phyloP scores from a whole-genome alignment of 2,797 vertebrate species.

The Acanthurus leucopareius region DNA sequence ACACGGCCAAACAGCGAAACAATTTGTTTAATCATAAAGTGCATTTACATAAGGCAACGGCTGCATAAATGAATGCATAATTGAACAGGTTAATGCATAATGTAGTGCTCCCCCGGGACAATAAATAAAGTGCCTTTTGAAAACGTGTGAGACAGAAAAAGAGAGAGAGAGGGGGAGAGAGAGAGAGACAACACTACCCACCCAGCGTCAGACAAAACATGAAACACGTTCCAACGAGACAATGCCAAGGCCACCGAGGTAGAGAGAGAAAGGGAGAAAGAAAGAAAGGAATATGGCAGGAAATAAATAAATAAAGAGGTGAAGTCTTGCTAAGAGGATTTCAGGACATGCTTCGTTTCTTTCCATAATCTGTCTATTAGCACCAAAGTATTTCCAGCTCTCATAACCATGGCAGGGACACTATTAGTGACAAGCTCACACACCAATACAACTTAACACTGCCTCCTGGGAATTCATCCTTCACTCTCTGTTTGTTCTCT shows the following conservation, averaged over 20 bases:
- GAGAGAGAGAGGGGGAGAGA: constrained; percentile 49
- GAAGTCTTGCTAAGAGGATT: constrained; percentile 86
- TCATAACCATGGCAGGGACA: constrained; percentile 86
- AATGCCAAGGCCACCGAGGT: constrained; percentile 79
- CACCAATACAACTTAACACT: constrained; percentile 80
- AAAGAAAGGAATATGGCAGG: constrained; percentile 77
- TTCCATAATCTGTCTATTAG: constrained; percentile 90
- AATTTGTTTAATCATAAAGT: constrained; percentile 87
- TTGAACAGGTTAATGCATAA: constrained; percentile 88
- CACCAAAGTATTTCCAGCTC: constrained; percentile 87
- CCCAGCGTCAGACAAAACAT: constrained; percentile 80
- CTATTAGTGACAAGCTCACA: constrained; percentile 85
- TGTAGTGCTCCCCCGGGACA: constrained; percentile 83
- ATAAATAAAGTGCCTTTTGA: constrained; percentile 87
- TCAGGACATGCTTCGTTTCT: constrained; percentile 88
- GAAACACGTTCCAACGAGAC: constrained; percentile 78
- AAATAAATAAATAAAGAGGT: constrained; percentile 83
- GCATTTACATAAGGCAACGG: constrained; percentile 86
- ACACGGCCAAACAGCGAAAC: constrained; percentile 83
- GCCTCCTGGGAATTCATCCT: constrained; percentile 79
- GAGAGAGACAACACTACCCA: constrained; percentile 68
- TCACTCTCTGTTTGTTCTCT: constrained; percentile 67
- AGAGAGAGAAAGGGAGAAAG: constrained; percentile 54
- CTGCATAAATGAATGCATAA: constrained; percentile 88
- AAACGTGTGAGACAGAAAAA: constrained; percentile 79